Base-by-base conservation (phyloP, 2,113 vertebrate genomes). In the Mixornis gularis region DNA sequence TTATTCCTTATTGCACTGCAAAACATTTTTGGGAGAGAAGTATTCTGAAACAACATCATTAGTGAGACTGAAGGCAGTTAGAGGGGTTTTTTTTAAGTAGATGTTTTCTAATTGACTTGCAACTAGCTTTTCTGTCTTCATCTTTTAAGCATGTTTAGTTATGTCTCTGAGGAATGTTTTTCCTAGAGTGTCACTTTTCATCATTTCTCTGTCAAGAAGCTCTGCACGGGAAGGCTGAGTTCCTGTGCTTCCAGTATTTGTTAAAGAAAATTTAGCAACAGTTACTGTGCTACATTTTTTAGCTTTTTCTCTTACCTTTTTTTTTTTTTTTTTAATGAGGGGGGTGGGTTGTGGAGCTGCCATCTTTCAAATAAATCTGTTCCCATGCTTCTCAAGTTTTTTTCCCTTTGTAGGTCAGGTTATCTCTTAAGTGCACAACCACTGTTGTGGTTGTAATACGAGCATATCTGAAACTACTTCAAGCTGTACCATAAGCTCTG, bases 231-330 rank as follows among this genome's bases (percentile, higher is more conserved):
- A 84, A 52, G 9, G 22, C 7, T 53, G 24, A 3, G 4, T 64
- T 77, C 9, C 41, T 82, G 32, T 65, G 12, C 53, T 85, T 79
- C 12, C 25, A 26, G 5, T 60, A 34, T 40, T 46, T 58, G 38
- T 48, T 64, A 44, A 32, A 82, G 58, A n/a, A 72, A 77, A 53
- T 58, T 18, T 36, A 46, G 24, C 34, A 38, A 58, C 38, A 22
- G 1, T 60, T 69, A 26, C 30, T 46, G 21, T 59, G 29, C 12
- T 68, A 26, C 8, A 6, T 66, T 36, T 60, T 63, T 18, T 3
- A 44, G 18, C 62, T 38, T 4, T 43, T 36, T 44, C 1, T 27
- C 4, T 49, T 0, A 0, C 4, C 1, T 13, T 26, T 17, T 20
- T 34, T 30, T 68, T 22, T 0, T 16, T 26, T 17, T 20, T 34